Conservation (phyloP, 1,140 invertebrate genomes). For the Sesamia nonagrioides region DNA sequence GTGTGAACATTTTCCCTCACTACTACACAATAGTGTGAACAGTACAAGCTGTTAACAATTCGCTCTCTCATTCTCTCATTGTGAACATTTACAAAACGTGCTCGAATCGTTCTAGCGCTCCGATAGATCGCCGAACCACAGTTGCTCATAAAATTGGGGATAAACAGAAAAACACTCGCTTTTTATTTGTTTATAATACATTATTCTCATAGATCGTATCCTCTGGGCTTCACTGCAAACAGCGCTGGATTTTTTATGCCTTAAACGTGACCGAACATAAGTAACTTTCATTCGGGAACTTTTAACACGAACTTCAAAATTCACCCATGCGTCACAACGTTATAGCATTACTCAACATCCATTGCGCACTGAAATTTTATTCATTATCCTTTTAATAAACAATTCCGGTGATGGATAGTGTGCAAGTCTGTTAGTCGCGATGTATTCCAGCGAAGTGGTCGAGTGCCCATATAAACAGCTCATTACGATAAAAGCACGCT, state of each 20-base stretch:
- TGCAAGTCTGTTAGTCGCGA: neutral
- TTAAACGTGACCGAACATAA: conserved; percentile 55
- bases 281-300: conserved; percentile 37
- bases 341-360: conserved; percentile 7
- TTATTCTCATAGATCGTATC: conserved; percentile 53
- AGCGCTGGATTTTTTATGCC: conserved; percentile 55
- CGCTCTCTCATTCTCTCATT: neutral
- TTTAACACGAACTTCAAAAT: neutral
- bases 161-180: conserved; percentile 55
- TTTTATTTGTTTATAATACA: conserved; percentile 62
- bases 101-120: neutral
- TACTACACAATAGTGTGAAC: neutral
- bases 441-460: neutral
- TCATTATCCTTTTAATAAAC: neutral
- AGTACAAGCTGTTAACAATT: neutral
- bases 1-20: neutral
- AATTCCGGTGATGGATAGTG: neutral
- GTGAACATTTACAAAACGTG: conserved; percentile 13
- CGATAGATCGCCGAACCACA: conserved; percentile 5
- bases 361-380: neutral
- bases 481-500: conserved; percentile 57
- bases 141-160: conserved; percentile 43
- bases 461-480: conserved; percentile 54
- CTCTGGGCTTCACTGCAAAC: conserved; percentile 49
- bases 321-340: neutral